Conservation (phyloP, 2,888 invertebrate species). For the Watsonalla cultraria region DNA sequence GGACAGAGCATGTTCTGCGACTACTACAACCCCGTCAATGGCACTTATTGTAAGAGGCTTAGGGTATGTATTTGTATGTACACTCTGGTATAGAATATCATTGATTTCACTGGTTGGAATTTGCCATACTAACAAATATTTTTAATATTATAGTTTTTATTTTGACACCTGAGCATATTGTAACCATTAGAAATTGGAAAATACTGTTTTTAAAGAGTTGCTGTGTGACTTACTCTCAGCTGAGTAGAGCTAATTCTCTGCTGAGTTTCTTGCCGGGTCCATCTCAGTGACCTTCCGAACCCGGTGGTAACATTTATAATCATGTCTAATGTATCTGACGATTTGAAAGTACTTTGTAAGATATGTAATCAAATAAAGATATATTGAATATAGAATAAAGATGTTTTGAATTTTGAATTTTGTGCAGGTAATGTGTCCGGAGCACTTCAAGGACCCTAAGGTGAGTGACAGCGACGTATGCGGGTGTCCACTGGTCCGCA, state of each 20-base stretch:
- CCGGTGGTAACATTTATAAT: too few relatives aligned
- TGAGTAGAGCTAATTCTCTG: too few relatives aligned
- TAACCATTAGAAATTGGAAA: not conserved
- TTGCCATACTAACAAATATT: not conserved
- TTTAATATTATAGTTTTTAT: too few relatives aligned
- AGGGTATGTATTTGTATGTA: constrained; percentile 71
- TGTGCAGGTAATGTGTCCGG: constrained; percentile 90
- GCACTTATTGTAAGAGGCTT: constrained; percentile 96
- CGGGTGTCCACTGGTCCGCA: constrained; percentile 92
- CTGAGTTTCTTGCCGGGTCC: too few relatives aligned
- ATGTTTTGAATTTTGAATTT: too few relatives aligned
- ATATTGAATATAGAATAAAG: too few relatives aligned
- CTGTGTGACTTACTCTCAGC: too few relatives aligned
- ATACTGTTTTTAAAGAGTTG: constrained; percentile 4
- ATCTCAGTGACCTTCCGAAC: too few relatives aligned
- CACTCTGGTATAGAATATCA: not conserved
- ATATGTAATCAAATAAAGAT: too few relatives aligned
- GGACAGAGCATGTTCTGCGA: constrained; percentile 98
- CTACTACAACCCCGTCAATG: constrained; percentile 91
- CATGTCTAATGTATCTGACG: too few relatives aligned
- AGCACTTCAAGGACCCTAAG: constrained; percentile 97
- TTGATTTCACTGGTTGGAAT: not conserved
- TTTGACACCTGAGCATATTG: too few relatives aligned
- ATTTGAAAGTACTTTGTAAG: too few relatives aligned
- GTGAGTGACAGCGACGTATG: constrained; percentile 93